Percentiles rank a stretch among this genome's conserved stretches.
Conservation (phyloP, 2,797 vertebrate species). For the Perodicticus potto region DNA sequence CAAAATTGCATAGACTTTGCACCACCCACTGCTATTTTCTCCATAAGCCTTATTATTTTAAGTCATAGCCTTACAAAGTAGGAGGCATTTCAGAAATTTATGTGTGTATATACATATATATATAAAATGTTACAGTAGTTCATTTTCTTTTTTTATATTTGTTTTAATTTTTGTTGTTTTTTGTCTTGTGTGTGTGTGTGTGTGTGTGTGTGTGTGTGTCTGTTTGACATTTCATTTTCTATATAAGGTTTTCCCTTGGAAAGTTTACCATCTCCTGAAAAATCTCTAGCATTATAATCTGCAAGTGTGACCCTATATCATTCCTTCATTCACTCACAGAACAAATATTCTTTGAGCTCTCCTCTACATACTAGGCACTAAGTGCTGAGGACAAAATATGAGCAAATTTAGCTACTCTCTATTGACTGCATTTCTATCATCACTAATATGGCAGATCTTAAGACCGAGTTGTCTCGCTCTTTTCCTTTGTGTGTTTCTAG, state of each 20-base stretch:
- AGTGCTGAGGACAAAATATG: not conserved
- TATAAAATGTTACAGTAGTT: not conserved
- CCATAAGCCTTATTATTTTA: not conserved
- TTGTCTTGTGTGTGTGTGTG: no score
- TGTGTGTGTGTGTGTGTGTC: no score
- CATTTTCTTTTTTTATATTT: no score
- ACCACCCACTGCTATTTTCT: not conserved
- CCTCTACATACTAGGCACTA: not conserved
- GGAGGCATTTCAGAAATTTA: not conserved
- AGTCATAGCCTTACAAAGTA: not conserved
- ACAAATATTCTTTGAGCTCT: not conserved
- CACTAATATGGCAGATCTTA: not conserved
- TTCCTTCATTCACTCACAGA: not conserved
- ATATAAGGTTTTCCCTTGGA: not conserved
- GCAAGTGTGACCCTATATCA: not conserved
- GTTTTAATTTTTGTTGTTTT: no score
- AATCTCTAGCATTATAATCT: not conserved
- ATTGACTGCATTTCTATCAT: not conserved
- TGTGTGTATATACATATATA: not conserved
- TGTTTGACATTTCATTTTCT: not conserved
- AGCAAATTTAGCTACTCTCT: not conserved
- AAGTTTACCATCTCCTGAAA: not conserved
- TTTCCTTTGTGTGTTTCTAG: constrained; percentile 83
- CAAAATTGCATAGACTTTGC: not conserved
- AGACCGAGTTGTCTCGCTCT: not conserved